Conservation (phyloP, 2,113 vertebrate genomes). For the Thymallus thymallus region DNA sequence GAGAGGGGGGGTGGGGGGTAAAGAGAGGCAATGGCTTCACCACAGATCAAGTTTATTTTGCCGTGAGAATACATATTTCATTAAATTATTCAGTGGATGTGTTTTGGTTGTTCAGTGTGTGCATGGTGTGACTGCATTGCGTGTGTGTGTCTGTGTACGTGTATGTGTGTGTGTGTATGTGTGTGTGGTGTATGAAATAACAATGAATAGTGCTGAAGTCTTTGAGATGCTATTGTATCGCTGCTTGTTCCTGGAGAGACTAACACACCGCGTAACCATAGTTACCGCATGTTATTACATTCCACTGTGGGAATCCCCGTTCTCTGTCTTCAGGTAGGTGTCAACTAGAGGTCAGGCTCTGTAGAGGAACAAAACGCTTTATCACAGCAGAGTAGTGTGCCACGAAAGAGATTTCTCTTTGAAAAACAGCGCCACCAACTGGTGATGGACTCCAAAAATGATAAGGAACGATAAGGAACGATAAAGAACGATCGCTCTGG, state of each 20-base stretch:
- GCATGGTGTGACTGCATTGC: neutral
- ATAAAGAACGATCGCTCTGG: too few relatives aligned
- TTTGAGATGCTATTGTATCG: constrained; percentile 3
- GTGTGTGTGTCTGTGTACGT: constrained; percentile 31
- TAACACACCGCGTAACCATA: constrained; percentile 12
- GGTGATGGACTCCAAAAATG: too few relatives aligned
- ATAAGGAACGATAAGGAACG: too few relatives aligned
- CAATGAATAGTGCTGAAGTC: constrained; percentile 34
- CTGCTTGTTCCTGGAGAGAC: constrained; percentile 36
- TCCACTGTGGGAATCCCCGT: neutral
- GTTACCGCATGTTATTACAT: neutral
- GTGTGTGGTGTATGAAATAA: constrained; percentile 1
- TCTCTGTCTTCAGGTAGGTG: neutral
- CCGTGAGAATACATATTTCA: neutral
- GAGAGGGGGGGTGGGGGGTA: too few relatives aligned
- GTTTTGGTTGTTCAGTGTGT: neutral
- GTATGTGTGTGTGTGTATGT: neutral
- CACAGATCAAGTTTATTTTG: too few relatives aligned
- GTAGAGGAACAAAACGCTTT: too few relatives aligned
- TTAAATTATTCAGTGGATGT: neutral
- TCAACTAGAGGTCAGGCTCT: too few relatives aligned
- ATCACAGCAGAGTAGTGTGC: too few relatives aligned
- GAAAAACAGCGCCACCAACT: too few relatives aligned
- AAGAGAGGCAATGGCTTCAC: too few relatives aligned
- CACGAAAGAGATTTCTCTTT: too few relatives aligned